Evolutionary conservation across 2,113 vertebrate genomes (phyloP).

Genomic region (Drymodes brunneopygia): DNA sequence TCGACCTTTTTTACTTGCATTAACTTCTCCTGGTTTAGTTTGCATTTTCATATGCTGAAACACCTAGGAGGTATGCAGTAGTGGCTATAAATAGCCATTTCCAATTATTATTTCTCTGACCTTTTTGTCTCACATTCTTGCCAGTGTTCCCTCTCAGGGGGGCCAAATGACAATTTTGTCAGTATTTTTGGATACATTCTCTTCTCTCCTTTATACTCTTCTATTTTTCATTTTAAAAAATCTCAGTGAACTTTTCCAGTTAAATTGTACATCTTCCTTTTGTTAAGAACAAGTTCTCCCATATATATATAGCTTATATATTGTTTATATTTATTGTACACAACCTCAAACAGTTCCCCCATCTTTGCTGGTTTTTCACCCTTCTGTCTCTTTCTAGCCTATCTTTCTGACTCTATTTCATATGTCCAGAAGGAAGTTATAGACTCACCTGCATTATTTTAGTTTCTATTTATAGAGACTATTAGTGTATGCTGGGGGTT

Average conservation of each 20-base stretch:
- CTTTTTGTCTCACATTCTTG: background rate
- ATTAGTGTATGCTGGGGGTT: background rate
- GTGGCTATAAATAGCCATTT: slow-evolving; percentile 22
- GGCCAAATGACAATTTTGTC: background rate
- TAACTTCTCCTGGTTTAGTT: background rate
- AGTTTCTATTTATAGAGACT: background rate
- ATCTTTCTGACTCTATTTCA: background rate
- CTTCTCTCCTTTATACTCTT: background rate
- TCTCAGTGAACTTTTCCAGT: background rate
- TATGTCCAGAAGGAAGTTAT: background rate
- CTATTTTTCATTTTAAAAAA: background rate
- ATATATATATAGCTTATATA: too few species aligned
- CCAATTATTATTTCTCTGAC: slow-evolving; percentile 22
- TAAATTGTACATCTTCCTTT: background rate
- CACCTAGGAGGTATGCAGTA: background rate
- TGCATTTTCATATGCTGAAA: slow-evolving; percentile 1
- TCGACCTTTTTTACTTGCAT: background rate
- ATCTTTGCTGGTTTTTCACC: background rate
- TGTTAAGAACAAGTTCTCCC: background rate
- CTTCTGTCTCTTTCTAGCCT: background rate
- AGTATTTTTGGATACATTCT: background rate
- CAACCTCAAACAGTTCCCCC: background rate
- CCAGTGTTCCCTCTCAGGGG: background rate
- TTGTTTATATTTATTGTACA: background rate
- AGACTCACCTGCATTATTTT: background rate